Base-by-base conservation (phyloP, 2,113 vertebrate species). In the Pogona vitticeps region DNA sequence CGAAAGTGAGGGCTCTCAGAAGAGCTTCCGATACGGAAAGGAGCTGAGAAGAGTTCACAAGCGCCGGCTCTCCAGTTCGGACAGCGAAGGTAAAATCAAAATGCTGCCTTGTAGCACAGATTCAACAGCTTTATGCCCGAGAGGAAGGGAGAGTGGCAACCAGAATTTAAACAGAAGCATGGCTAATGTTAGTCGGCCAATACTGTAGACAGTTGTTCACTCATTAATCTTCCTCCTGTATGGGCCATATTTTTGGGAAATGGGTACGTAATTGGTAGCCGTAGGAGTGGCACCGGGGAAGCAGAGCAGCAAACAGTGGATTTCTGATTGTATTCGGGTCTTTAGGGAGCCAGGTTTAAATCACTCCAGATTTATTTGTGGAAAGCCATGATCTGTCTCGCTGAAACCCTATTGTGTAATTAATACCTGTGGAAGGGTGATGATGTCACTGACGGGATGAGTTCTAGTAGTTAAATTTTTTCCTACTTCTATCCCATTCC, bases 51-150 rank as follows among this genome's bases (percentile, higher is more conserved):
- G 96, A 89, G 87, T 95, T 58, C 97, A 97, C 21, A 97, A 97
- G 31, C 97, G 98, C 79, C 96, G 94, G 58, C 97, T 98, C 13
- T 98, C 98, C 89, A 99, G 97, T 84, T 99, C 99, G 38, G 98
- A 98, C 75, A 99, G 98, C 33, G 97, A 99, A 91, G 98, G 99
- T 99, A 93, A 95, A 91, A 67, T 36, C 2, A 42, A 84, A 13
- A 10, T 10, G 2, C 75, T 75, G 9, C 21, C 26, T 18, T 56
- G 10, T 52, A 76, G 38, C 52, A 2, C 28, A 46, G 12, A 23
- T 18, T 7, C 13, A 79, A 52, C 20, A n/a, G 42, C 10, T 72
- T 80, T 73, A 15, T 26, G 26, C n/a, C 56, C 14, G 36, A 63
- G n/a, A 63, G 56, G 20, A 13, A n/a, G 63, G 46, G 65, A 70